phyloP scores from a whole-genome alignment of 2,797 vertebrate genomes.

The Bovichtus diacanthus region DNA sequence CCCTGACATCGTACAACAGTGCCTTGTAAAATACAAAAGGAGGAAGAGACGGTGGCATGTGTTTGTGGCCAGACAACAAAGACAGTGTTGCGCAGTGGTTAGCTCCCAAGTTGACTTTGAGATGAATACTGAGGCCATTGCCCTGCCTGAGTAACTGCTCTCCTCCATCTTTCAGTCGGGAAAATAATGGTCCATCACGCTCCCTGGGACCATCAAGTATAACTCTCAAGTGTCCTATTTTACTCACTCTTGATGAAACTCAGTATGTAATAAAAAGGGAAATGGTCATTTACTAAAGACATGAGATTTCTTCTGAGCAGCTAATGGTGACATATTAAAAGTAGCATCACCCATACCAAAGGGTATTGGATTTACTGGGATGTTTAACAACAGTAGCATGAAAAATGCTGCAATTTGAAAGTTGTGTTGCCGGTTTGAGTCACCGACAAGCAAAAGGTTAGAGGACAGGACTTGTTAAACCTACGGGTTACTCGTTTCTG shows the following conservation, averaged over 20 bases:
- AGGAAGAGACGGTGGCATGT: constrained; percentile 29
- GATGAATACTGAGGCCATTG: constrained; percentile 44
- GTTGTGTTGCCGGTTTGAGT: constrained; percentile 26
- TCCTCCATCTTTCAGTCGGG: constrained; percentile 27
- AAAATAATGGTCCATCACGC: constrained; percentile 22
- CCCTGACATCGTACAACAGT: constrained; percentile 24
- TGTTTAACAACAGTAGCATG: constrained; percentile 43
- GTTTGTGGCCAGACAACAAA: constrained; percentile 32
- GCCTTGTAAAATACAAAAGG: constrained; percentile 28
- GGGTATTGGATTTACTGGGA: constrained; percentile 29
- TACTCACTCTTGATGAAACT: constrained; percentile 44
- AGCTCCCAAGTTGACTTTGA: constrained; percentile 21
- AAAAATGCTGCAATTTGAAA: constrained; percentile 37
- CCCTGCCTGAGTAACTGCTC: constrained; percentile 33
- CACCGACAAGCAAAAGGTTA: constrained; percentile 25
- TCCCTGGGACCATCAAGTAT: constrained; percentile 33
- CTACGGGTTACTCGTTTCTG: constrained; percentile 34
- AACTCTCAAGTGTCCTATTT: constrained; percentile 40
- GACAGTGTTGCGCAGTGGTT: constrained; percentile 30
- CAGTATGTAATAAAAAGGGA: constrained; percentile 59
- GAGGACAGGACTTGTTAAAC: constrained; percentile 18
- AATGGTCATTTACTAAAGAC: constrained; percentile 52
- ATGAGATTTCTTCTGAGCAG: constrained; percentile 72
- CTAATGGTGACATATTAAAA: constrained; percentile 61
- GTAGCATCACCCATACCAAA: constrained; percentile 15